Evolutionary conservation across 2,797 vertebrate genomes (phyloP).

Genomic region (Sebastes flavidus): DNA sequence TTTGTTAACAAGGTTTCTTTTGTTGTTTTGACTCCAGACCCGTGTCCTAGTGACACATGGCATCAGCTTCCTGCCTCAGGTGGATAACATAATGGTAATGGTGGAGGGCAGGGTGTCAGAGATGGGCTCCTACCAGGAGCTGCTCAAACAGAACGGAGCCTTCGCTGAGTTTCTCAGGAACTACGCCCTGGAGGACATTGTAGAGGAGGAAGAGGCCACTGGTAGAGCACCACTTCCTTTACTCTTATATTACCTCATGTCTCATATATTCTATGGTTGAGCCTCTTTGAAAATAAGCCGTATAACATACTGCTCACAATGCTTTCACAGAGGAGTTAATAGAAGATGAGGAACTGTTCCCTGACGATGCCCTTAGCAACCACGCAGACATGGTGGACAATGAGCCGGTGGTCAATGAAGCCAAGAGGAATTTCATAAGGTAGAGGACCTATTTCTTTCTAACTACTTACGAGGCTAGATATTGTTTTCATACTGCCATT

Average conservation of each 20-base stretch:
- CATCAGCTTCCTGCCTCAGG: constrained; percentile 94
- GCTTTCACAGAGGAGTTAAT: constrained; percentile 69
- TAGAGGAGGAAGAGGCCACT: constrained; percentile 83
- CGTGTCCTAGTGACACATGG: constrained; percentile 94
- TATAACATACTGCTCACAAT: neutral
- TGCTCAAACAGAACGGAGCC: constrained; percentile 87
- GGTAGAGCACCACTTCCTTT: constrained; percentile 58
- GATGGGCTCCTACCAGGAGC: constrained; percentile 91
- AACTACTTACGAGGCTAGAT: neutral
- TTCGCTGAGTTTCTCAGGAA: constrained; percentile 95
- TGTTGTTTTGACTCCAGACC: constrained; percentile 81
- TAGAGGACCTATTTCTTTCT: constrained; percentile 54
- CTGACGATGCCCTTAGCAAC: constrained; percentile 92
- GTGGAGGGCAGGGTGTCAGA: constrained; percentile 92
- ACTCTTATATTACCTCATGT: accelerated
- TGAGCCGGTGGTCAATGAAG: constrained; percentile 87
- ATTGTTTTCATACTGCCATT: neutral
- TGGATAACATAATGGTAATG: constrained; percentile 91
- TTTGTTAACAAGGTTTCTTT: neutral
- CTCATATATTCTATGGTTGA: neutral
- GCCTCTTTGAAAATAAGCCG: neutral
- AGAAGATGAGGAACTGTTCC: constrained; percentile 85
- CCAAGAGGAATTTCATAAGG: constrained; percentile 92
- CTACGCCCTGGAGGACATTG: constrained; percentile 86
- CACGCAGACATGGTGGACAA: constrained; percentile 90